A percentile compares a stretch with the other conserved stretches of the same genome.
Conservation (phyloP, 2,797 vertebrate genomes). For the Alcedo quadribrachys region DNA sequence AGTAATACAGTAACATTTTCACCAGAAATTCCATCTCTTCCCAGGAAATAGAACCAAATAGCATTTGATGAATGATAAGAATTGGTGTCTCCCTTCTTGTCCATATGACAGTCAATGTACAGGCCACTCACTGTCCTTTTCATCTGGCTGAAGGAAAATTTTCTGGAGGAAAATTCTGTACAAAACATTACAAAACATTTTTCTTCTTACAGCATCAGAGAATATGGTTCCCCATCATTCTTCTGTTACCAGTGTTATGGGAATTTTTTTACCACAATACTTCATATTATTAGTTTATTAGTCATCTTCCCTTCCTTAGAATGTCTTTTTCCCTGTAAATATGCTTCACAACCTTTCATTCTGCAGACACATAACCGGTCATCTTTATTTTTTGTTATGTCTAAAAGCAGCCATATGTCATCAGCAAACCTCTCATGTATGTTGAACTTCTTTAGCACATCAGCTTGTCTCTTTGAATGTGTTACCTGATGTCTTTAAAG, state of each 20-base stretch:
- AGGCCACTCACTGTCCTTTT: background rate
- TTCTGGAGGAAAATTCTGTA: background rate
- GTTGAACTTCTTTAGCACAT: constrained; percentile 68
- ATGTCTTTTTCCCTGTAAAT: constrained; percentile 25
- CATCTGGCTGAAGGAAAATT: background rate
- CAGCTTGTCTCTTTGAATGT: constrained; percentile 59
- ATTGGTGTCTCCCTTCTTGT: background rate
- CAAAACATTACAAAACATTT: background rate
- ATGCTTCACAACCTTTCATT: constrained; percentile 33
- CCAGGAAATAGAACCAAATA: constrained; percentile 1
- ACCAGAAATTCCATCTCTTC: background rate
- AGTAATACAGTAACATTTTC: background rate
- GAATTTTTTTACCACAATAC: background rate
- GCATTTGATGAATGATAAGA: background rate
- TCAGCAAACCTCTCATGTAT: constrained; percentile 53
- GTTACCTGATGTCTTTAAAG: constrained; percentile 54
- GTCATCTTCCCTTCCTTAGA: constrained; percentile 39
- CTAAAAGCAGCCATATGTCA: constrained; percentile 67
- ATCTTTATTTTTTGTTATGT: constrained; percentile 53
- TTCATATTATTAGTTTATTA: constrained; percentile 59
- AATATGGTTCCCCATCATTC: background rate
- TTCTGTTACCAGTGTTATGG: background rate
- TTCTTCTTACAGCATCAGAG: background rate
- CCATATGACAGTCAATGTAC: background rate
- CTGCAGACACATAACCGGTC: constrained; percentile 65